Evolutionary conservation across 2,113 vertebrate genomes (phyloP), one percentile per base, ranked within the genome.

Genomic region (Rhynchomys soricoides): DNA sequence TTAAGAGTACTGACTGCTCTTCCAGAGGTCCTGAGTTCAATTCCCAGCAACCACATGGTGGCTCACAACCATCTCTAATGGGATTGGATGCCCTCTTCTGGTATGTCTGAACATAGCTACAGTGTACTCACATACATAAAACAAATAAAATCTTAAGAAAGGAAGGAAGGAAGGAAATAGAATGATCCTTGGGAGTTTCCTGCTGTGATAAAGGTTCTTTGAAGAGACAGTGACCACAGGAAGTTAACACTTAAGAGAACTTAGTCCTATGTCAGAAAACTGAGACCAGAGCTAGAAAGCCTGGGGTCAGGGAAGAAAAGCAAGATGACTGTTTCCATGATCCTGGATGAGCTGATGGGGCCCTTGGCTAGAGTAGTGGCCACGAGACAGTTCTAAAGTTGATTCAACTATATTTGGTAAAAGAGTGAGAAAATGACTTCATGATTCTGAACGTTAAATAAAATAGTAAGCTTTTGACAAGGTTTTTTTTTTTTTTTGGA

Each of bases 211-310:
- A 81, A 94, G 77, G 64, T 59, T 86, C 71, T 21, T 62, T 94
- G 81, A 89, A 73, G 52, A 75, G 94, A 94, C 79, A 94, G 94
- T 96, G 96, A 96, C 88, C 74, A 96, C 94, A 93, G n/a, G 88
- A 95, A 95, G 96, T 91, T 88, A 91, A 77, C 66, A 40, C 83
- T 97, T 96, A 96, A 81, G 78, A 88, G 96, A 91, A 97, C 94
- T 96, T 96, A 87, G 89, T 85, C 68, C 82, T 86, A 79, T 83
- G 73, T 55, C 73, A 70, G 34, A 70, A 94, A 95, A 64, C 74
- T 94, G 78, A 96, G 89, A 70, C 16, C 43, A 93, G 66, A 95
- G 74, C 29, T 91, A 96, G 89, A 92, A 71, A 94, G 86, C 86
- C 59, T 43, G 45, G 59, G 91, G 89, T 91, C 95, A 79, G 13